Conservation (phyloP, 1,140 invertebrate species). For the Ephestia elutella region DNA sequence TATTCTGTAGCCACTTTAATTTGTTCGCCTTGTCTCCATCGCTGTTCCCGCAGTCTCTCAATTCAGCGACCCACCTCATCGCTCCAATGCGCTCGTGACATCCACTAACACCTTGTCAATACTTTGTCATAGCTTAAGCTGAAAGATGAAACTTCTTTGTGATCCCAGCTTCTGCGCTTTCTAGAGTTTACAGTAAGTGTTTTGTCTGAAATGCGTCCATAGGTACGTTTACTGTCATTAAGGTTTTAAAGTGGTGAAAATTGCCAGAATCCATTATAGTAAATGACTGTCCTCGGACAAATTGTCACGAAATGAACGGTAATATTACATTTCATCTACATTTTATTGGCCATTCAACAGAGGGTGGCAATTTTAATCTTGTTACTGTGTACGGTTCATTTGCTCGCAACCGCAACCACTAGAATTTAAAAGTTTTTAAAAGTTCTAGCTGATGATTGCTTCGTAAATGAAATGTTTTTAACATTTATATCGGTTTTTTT, state of each 20-base stretch:
- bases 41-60: background rate
- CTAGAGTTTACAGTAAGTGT: background rate
- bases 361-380: conserved; percentile 32
- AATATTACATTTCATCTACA: conserved; percentile 32
- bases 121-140: conserved; percentile 18
- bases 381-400: conserved; percentile 17
- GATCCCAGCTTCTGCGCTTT: background rate
- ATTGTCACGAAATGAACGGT: conserved; percentile 36
- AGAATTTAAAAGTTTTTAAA: background rate
- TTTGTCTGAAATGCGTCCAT: background rate
- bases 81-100: conserved; percentile 7
- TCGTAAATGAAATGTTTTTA: too few relatives aligned
- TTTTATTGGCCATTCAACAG: conserved; percentile 32
- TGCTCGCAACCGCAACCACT: background rate
- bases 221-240: conserved; percentile 17
- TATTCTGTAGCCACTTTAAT: too few relatives aligned
- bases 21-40: background rate
- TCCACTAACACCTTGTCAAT: conserved; percentile 18
- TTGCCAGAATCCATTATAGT: conserved; percentile 33
- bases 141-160: background rate
- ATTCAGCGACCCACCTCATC: background rate
- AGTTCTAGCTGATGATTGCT: background rate
- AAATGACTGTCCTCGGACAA: conserved; percentile 33
- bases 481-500: too few relatives aligned
- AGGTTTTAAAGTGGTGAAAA: conserved; percentile 28